Percentiles rank a stretch among this genome's conserved stretches.
These are phyloP conservation scores for Drosophila lacicola DNA, from an alignment of 2,888 invertebrate genomes.

Conservation along the genomic window DNA sequence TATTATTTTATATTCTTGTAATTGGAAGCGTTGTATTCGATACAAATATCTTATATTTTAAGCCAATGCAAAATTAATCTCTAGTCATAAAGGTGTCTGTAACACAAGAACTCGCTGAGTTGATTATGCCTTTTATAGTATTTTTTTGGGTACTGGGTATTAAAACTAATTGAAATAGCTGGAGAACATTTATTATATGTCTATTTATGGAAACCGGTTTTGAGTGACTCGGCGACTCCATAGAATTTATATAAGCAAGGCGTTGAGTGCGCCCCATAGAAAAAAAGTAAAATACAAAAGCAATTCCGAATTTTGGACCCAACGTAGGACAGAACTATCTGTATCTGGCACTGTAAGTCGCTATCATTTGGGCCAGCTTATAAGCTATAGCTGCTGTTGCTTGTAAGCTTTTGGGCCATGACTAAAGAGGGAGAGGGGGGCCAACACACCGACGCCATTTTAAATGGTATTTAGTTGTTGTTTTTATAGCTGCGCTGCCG, in stretches of 20 bases:
- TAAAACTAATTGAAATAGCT: slow-evolving; percentile 70
- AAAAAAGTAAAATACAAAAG: slow-evolving; percentile 31
- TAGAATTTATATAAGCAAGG: slow-evolving; percentile 44
- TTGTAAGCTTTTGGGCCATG: slow-evolving; percentile 13
- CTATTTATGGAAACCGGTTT: slow-evolving; percentile 65
- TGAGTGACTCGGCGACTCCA: slow-evolving; percentile 27
- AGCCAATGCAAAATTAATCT: background rate
- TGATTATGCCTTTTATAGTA: background rate
- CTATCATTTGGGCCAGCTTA: slow-evolving; percentile 44
- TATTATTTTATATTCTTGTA: too few species aligned
- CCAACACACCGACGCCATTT: slow-evolving; percentile 58
- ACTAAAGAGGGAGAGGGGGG: slow-evolving; percentile 4
- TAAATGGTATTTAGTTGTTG: slow-evolving; percentile 53
- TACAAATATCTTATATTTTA: too few species aligned
- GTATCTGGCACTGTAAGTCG: slow-evolving; percentile 6
- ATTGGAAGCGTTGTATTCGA: too few species aligned
- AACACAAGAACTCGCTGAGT: background rate
- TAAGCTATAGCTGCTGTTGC: slow-evolving; percentile 19
- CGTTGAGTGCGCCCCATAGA: slow-evolving; percentile 44
- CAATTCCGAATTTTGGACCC: slow-evolving; percentile 30
- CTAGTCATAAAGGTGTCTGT: too few species aligned
- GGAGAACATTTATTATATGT: slow-evolving; percentile 57
- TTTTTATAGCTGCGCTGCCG: slow-evolving; percentile 52
- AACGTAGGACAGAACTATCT: slow-evolving; percentile 15
- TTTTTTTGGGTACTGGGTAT: slow-evolving; percentile 37